These are phyloP conservation scores for Bothrops jararaca DNA, from an alignment of 2,113 vertebrate genomes.

Conservation along the genomic window DNA sequence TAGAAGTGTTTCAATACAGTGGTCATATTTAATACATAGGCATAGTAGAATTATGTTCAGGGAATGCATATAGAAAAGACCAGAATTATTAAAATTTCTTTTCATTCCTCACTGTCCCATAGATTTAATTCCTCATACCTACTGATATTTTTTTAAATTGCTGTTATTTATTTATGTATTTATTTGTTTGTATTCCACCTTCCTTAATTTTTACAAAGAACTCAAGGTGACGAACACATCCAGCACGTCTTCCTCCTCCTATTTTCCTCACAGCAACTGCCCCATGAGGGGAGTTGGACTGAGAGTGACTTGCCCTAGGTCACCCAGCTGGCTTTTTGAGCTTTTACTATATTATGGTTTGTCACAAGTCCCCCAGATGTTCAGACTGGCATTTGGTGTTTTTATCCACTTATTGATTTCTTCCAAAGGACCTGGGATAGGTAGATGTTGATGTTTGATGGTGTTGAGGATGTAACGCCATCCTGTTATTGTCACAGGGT, in stretches of 20 bases:
- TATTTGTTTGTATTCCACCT: neutral
- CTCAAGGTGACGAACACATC: neutral
- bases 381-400: neutral
- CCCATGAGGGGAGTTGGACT: neutral
- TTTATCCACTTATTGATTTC: neutral
- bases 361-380: neutral
- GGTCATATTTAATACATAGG: neutral
- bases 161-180: neutral
- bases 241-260: neutral
- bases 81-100: neutral
- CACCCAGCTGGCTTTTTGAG: neutral
- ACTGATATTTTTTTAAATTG: neutral
- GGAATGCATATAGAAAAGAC: neutral
- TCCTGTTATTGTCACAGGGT: neutral
- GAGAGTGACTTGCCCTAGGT: neutral
- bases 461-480: neutral
- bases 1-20: neutral
- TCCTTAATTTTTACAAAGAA: neutral
- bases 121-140: neutral
- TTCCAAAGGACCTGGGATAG: neutral
- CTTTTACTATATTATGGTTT: neutral
- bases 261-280: neutral
- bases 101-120: neutral
- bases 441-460: neutral
- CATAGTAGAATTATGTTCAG: neutral